phyloP scores from a whole-genome alignment of 2,888 invertebrate genomes.

The Crematogaster levior region DNA sequence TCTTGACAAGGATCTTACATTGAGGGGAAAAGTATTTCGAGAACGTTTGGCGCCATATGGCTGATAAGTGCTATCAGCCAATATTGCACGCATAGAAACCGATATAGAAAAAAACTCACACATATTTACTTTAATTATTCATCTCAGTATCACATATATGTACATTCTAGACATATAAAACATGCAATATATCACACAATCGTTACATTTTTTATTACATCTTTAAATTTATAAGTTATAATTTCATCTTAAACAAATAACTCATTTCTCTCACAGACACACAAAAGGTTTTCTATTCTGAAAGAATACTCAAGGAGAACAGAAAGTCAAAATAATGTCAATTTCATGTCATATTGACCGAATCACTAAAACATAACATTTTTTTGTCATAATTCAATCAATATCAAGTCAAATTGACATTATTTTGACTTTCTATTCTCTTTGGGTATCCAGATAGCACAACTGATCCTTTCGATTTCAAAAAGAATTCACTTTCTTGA shows the following conservation, averaged over 20 bases:
- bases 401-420: too few species aligned
- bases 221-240: too few species aligned
- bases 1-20: neutral
- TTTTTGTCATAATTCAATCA: too few species aligned
- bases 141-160: neutral
- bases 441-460: too few species aligned
- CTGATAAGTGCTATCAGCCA: neutral
- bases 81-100: neutral
- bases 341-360: too few species aligned
- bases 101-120: neutral
- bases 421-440: too few species aligned
- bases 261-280: neutral
- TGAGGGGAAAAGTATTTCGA: neutral
- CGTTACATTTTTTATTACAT: neutral
- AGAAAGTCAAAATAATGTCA: too few species aligned
- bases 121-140: neutral
- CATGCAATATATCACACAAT: neutral
- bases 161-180: neutral
- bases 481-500: too few species aligned
- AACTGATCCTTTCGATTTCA: too few species aligned
- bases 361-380: too few species aligned
- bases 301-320: too few species aligned
- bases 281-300: neutral
- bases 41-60: neutral
- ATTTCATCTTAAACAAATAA: neutral